A percentile compares a stretch with the other conserved stretches of the same genome.
phyloP scores from a whole-genome alignment of 1,140 invertebrate genomes.

The Chironomus tepperi region DNA sequence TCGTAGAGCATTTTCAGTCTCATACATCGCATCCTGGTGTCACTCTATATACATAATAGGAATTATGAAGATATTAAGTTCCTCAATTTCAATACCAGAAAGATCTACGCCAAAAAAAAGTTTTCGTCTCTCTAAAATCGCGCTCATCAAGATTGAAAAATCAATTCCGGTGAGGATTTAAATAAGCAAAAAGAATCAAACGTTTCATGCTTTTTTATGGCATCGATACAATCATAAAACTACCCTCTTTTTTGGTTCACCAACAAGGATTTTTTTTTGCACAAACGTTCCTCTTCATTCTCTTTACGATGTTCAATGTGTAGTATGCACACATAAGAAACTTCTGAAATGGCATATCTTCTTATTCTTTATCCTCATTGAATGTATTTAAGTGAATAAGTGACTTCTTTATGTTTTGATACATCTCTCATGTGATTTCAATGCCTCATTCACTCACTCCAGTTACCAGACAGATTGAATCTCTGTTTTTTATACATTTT shows the following conservation, averaged over 20 bases:
- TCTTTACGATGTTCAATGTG: neutral
- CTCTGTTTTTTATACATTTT: neutral
- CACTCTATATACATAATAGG: too few species aligned
- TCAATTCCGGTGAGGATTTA: constrained; percentile 20
- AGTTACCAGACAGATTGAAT: neutral
- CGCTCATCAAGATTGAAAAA: constrained; percentile 10
- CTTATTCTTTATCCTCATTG: too few species aligned
- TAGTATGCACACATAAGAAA: too few species aligned
- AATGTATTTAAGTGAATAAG: neutral
- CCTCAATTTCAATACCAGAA: too few species aligned
- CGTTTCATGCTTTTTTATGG: constrained; percentile 22
- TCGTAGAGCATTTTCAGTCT: too few species aligned
- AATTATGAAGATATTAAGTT: too few species aligned
- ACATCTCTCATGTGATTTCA: constrained; percentile 12
- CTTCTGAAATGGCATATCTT: too few species aligned
- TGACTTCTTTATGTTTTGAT: neutral
- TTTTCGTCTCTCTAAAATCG: neutral
- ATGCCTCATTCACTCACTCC: neutral
- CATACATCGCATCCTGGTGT: too few species aligned
- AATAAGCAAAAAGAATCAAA: constrained; percentile 4
- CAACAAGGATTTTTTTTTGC: constrained; percentile 12
- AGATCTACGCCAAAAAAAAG: too few species aligned
- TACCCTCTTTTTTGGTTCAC: constrained; percentile 16
- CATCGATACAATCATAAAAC: constrained; percentile 22
- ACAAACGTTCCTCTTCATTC: neutral